Percentiles rank a stretch among this genome's conserved stretches.
These are phyloP conservation scores for Leptopilina myrica DNA, from an alignment of 2,888 invertebrate genomes.

Conservation along the genomic window DNA sequence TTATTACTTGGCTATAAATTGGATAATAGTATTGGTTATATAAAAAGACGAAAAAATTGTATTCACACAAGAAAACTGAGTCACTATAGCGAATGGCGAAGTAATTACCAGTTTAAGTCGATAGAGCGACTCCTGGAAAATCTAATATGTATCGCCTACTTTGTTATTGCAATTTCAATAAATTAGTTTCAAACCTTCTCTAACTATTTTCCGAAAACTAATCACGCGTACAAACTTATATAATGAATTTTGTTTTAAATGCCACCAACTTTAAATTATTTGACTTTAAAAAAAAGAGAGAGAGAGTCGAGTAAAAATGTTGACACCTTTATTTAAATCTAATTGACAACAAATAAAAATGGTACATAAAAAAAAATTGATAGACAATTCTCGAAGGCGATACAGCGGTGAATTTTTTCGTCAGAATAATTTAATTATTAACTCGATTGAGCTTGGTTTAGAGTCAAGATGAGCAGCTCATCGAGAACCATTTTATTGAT, in stretches of 20 bases:
- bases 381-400: no score
- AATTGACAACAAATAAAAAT: no score
- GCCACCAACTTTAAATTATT: slow-evolving; percentile 17
- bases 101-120: slow-evolving; percentile 17
- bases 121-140: slow-evolving; percentile 1
- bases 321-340: no score
- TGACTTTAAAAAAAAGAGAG: no score
- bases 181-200: slow-evolving; percentile 1
- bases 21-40: slow-evolving; percentile 3
- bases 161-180: slow-evolving; percentile 5
- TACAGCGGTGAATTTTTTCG: not conserved
- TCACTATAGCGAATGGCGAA: slow-evolving; percentile 10
- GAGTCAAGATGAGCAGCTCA: slow-evolving; percentile 6
- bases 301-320: no score
- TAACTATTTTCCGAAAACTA: slow-evolving; percentile 1
- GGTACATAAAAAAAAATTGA: no score
- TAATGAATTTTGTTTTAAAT: not conserved
- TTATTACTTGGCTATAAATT: slow-evolving; percentile 21
- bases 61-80: not conserved
- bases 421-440: slow-evolving; percentile 3
- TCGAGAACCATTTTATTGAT: slow-evolving; percentile 1
- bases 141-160: slow-evolving; percentile 8
- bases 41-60: slow-evolving; percentile 30
- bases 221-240: not conserved
- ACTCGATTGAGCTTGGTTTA: not conserved